A percentile compares a stretch with the other conserved stretches of the same genome.
Conservation (phyloP, 2,888 invertebrate species). For the Ormyrus thymus region DNA sequence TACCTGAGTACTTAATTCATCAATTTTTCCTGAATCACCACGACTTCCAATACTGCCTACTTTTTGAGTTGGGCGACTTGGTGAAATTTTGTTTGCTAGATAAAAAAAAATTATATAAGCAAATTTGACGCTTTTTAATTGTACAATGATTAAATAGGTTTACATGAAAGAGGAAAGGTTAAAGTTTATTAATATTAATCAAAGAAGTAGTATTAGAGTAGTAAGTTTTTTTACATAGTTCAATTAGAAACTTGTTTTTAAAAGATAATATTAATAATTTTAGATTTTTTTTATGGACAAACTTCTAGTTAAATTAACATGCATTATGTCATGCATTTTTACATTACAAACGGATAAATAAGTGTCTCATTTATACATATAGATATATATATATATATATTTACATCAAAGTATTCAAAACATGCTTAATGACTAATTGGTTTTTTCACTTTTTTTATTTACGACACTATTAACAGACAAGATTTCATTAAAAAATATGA, state of each 20-base stretch:
- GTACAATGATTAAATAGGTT: neutral
- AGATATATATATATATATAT: too few species aligned
- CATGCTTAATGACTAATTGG: too few species aligned
- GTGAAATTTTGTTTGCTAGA: constrained; percentile 77
- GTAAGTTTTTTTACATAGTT: too few species aligned
- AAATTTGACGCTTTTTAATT: neutral
- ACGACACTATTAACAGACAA: constrained; percentile 23
- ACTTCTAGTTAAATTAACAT: constrained; percentile 1
- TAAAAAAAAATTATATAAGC: constrained; percentile 46
- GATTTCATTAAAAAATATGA: constrained; percentile 52
- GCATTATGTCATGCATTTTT: constrained; percentile 18
- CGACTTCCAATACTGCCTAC: constrained; percentile 73
- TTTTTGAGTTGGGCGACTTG: constrained; percentile 72
- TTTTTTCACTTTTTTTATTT: neutral
- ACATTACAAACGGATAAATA: constrained; percentile 8
- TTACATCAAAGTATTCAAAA: too few species aligned
- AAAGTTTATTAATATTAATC: too few species aligned
- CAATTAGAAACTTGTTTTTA: too few species aligned
- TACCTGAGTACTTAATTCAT: constrained; percentile 79
- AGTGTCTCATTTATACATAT: neutral
- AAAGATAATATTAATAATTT: neutral
- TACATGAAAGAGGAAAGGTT: too few species aligned
- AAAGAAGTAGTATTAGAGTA: too few species aligned
- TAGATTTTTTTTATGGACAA: neutral
- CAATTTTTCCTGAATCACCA: constrained; percentile 78